These are phyloP conservation scores for Rhagoletis pomonella DNA, from an alignment of 1,140 invertebrate genomes.

Conservation along the genomic window DNA sequence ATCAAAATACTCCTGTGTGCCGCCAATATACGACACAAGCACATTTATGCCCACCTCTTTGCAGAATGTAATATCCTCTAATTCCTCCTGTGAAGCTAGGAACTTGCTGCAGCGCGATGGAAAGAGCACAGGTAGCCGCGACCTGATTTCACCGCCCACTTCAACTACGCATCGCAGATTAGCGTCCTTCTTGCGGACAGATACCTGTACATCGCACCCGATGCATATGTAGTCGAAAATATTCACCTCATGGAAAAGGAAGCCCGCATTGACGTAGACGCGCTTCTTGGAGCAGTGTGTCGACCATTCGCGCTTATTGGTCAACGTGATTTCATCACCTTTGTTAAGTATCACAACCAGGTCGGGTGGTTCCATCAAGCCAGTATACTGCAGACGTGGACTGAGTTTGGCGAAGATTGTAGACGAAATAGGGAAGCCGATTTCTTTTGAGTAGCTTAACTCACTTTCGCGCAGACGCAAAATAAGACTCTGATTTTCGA, in stretches of 20 bases:
- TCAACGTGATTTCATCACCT: constrained; percentile 58
- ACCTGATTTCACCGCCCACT: constrained; percentile 58
- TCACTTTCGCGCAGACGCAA: constrained; percentile 65
- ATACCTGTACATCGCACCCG: constrained; percentile 65
- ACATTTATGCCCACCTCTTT: constrained; percentile 68
- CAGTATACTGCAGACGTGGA: constrained; percentile 67
- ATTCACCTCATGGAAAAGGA: constrained; percentile 61
- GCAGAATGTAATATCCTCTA: constrained; percentile 70
- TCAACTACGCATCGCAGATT: constrained; percentile 63
- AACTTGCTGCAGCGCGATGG: constrained; percentile 61
- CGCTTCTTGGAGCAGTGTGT: constrained; percentile 18
- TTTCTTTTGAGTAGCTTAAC: constrained; percentile 63
- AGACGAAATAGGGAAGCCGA: constrained; percentile 65
- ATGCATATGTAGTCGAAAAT: constrained; percentile 65
- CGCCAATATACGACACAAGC: constrained; percentile 63
- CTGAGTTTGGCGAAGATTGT: constrained; percentile 65
- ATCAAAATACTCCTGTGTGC: constrained; percentile 62
- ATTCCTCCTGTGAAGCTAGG: constrained; percentile 65
- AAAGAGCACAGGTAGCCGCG: constrained; percentile 66
- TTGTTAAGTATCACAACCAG: constrained; percentile 27
- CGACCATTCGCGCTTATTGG: constrained; percentile 63
- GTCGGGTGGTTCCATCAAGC: constrained; percentile 51
- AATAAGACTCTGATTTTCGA: constrained; percentile 64
- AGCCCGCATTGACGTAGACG: constrained; percentile 68
- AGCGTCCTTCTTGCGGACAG: constrained; percentile 56